Conservation (phyloP, 2,888 invertebrate genomes). For the Drosophila subsilvestris region DNA sequence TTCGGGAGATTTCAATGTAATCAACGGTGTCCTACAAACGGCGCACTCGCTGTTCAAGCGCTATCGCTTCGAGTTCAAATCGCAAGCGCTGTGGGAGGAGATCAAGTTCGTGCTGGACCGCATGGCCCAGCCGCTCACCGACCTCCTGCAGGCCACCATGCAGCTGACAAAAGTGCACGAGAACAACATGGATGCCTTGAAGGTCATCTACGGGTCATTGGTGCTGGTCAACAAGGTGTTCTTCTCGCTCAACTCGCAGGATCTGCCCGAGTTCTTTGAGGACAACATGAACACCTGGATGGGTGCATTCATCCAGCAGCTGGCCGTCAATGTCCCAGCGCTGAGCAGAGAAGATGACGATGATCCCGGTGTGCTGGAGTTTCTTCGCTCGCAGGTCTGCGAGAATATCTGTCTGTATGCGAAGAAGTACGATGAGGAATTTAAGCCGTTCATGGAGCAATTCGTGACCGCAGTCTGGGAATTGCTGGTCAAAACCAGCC, state of each 20-base stretch:
- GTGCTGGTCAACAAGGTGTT: slow-evolving; percentile 97
- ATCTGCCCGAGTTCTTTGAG: slow-evolving; percentile 99
- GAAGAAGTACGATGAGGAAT: slow-evolving; percentile 99
- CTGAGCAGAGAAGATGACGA: slow-evolving; percentile 92
- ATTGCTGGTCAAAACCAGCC: slow-evolving; percentile 92
- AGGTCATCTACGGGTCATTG: slow-evolving; percentile 94
- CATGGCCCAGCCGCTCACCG: slow-evolving; percentile 96
- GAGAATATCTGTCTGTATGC: slow-evolving; percentile 98
- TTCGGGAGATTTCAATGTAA: slow-evolving; percentile 95
- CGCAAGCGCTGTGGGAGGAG: slow-evolving; percentile 97
- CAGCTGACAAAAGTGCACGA: slow-evolving; percentile 91
- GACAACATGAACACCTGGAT: slow-evolving; percentile 99
- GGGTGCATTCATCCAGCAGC: slow-evolving; percentile 92
- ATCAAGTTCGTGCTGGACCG: slow-evolving; percentile 97
- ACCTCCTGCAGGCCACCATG: slow-evolving; percentile 95
- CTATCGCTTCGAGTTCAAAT: slow-evolving; percentile 98
- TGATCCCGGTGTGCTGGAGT: slow-evolving; percentile 94
- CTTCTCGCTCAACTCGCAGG: slow-evolving; percentile 98
- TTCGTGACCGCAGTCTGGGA: slow-evolving; percentile 99
- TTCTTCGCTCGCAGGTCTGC: slow-evolving; percentile 97
- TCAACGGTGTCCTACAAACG: slow-evolving; percentile 97
- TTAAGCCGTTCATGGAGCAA: slow-evolving; percentile 92
- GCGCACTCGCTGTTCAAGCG: slow-evolving; percentile 98
- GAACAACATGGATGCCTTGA: slow-evolving; percentile 91
- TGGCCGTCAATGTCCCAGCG: slow-evolving; percentile 91